These are phyloP conservation scores for Cebidichthys violaceus DNA, from an alignment of 2,113 vertebrate genomes.

Conservation along the genomic window DNA sequence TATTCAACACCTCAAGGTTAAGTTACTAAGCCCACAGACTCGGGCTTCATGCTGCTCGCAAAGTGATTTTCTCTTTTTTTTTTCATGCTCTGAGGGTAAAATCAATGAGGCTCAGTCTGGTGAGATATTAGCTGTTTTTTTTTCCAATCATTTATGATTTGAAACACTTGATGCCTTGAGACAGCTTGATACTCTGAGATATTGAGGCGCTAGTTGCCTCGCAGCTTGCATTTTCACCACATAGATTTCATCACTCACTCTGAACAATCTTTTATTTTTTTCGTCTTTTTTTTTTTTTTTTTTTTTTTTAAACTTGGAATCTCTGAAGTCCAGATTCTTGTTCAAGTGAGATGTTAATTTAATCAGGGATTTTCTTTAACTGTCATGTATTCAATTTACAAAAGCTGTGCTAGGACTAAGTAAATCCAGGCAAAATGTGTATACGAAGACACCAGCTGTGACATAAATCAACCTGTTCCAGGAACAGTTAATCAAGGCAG, in stretches of 20 bases:
- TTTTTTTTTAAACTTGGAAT: neutral
- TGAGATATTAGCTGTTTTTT: slow-evolving; percentile 75
- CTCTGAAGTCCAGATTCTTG: slow-evolving; percentile 25
- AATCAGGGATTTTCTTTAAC: slow-evolving; percentile 21
- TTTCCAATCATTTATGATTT: slow-evolving; percentile 77
- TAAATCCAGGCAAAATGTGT: slow-evolving; percentile 36
- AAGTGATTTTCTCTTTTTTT: slow-evolving; percentile 73
- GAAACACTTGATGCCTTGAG: slow-evolving; percentile 69
- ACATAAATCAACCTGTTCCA: slow-evolving; percentile 12
- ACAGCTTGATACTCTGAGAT: slow-evolving; percentile 49
- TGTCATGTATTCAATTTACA: slow-evolving; percentile 11
- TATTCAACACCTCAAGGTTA: slow-evolving; percentile 73
- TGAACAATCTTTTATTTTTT: neutral
- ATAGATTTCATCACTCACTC: slow-evolving; percentile 42
- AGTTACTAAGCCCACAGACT: slow-evolving; percentile 56
- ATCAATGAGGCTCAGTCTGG: slow-evolving; percentile 71
- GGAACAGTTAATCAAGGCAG: slow-evolving; percentile 25
- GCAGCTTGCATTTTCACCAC: slow-evolving; percentile 51
- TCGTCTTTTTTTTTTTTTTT: neutral
- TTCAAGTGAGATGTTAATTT: slow-evolving; percentile 27
- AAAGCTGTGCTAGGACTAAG: slow-evolving; percentile 19
- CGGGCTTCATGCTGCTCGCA: slow-evolving; percentile 57
- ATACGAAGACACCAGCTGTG: slow-evolving; percentile 22
- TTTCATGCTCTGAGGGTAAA: slow-evolving; percentile 68
- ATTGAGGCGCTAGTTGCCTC: slow-evolving; percentile 43